These are phyloP conservation scores for Ctenoplectra terminalis DNA, from an alignment of 1,140 invertebrate genomes.

Conservation along the genomic window DNA sequence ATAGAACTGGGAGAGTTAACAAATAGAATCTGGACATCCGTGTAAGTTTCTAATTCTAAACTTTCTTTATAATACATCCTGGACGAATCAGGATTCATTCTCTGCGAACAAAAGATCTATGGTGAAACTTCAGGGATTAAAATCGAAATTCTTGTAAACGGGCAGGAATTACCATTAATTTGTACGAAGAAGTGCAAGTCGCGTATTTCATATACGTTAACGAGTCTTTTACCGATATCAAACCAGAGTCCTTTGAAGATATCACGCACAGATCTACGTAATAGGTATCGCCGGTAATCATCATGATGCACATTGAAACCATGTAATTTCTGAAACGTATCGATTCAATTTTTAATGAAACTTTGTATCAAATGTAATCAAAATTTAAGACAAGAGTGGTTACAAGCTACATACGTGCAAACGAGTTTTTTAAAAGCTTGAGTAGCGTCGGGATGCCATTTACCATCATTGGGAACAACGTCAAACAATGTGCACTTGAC, in stretches of 20 bases:
- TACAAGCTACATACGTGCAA: conserved; percentile 80
- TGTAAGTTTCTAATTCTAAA: conserved; percentile 49
- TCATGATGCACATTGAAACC: conserved; percentile 29
- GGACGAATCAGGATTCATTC: conserved; percentile 60
- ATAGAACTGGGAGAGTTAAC: conserved; percentile 74
- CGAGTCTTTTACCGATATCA: conserved; percentile 79
- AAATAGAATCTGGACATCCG: conserved; percentile 62
- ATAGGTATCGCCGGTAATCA: not conserved
- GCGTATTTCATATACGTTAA: conserved; percentile 70
- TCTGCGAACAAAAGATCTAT: conserved; percentile 68
- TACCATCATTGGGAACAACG: conserved; percentile 76
- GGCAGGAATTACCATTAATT: conserved; percentile 60
- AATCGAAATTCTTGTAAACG: not conserved
- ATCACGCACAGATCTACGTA: conserved; percentile 41
- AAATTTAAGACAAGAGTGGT: too few species aligned
- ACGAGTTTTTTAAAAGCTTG: conserved; percentile 77
- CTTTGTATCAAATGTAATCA: too few species aligned
- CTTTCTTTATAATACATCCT: conserved; percentile 65
- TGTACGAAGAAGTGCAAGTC: conserved; percentile 44
- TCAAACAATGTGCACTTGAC: conserved; percentile 81
- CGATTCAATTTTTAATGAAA: not conserved
- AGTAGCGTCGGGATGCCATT: conserved; percentile 80
- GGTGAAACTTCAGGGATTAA: not conserved
- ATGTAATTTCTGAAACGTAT: conserved; percentile 10
- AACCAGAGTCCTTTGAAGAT: conserved; percentile 46